phyloP scores from a whole-genome alignment of 2,113 vertebrate genomes.

The Oriolus oriolus region DNA sequence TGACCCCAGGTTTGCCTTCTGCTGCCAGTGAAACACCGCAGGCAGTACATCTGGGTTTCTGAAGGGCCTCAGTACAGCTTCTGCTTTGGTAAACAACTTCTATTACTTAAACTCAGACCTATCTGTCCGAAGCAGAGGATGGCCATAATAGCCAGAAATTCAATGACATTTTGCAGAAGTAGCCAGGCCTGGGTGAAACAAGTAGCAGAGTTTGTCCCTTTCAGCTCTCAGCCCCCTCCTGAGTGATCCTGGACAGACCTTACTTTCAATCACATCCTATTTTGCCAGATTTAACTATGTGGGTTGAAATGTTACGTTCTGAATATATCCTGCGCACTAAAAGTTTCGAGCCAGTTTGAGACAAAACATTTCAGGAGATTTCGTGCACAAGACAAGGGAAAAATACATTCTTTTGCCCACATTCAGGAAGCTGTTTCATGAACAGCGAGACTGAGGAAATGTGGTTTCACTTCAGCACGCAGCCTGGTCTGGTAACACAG shows the following conservation, averaged over 20 bases:
- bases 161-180: background rate
- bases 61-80: background rate
- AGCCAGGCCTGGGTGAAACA: background rate
- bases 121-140: background rate
- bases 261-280: background rate
- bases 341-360: background rate
- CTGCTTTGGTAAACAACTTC: background rate
- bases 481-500: background rate
- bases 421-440: background rate
- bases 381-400: background rate
- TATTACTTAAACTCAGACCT: background rate
- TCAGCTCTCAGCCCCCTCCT: background rate
- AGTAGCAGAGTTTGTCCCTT: background rate
- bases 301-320: constrained; percentile 16
- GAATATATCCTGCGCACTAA: background rate
- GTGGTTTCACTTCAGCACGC: background rate
- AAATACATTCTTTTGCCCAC: constrained; percentile 21
- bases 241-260: background rate
- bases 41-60: background rate
- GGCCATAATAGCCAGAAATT: background rate
- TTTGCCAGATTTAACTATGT: background rate
- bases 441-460: background rate
- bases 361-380: background rate
- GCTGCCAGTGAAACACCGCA: background rate
- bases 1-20: background rate